phyloP scores from a whole-genome alignment of 2,888 invertebrate genomes.

The Euplexia lucipara region DNA sequence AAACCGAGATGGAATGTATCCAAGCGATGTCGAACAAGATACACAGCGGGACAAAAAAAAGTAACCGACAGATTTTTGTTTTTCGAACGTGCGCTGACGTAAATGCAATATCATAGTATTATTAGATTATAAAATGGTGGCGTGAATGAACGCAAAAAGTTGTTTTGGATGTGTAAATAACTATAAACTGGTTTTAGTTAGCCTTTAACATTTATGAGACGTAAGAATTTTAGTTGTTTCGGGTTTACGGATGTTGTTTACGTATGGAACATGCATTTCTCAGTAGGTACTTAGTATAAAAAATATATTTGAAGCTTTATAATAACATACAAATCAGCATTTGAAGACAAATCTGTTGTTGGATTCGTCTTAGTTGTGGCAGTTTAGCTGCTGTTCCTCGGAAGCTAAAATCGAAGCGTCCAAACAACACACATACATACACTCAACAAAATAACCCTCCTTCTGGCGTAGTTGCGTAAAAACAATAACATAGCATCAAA shows the following conservation, averaged over 20 bases:
- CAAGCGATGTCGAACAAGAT: conserved; percentile 26
- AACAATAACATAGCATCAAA: no score
- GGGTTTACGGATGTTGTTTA: not conserved
- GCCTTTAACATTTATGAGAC: not conserved
- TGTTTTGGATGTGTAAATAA: conserved; percentile 19
- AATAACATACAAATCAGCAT: no score
- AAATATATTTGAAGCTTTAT: no score
- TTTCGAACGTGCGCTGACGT: conserved; percentile 23
- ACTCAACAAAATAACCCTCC: no score
- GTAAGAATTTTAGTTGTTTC: conserved; percentile 9
- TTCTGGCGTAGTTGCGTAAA: no score
- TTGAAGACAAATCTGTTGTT: no score
- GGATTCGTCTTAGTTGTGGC: no score
- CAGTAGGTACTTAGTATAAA: no score
- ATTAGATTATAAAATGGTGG: conserved; percentile 14
- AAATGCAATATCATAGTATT: conserved; percentile 25
- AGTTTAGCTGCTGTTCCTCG: no score
- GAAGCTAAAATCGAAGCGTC: no score
- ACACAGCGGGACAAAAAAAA: conserved; percentile 32
- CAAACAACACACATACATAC: no score
- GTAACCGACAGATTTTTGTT: conserved; percentile 18
- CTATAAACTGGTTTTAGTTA: conserved; percentile 17
- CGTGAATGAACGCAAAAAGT: conserved; percentile 38
- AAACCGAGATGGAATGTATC: conserved; percentile 55
- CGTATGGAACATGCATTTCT: not conserved